phyloP scores from a whole-genome alignment of 2,888 invertebrate genomes.

The Philhelius pedissequus region DNA sequence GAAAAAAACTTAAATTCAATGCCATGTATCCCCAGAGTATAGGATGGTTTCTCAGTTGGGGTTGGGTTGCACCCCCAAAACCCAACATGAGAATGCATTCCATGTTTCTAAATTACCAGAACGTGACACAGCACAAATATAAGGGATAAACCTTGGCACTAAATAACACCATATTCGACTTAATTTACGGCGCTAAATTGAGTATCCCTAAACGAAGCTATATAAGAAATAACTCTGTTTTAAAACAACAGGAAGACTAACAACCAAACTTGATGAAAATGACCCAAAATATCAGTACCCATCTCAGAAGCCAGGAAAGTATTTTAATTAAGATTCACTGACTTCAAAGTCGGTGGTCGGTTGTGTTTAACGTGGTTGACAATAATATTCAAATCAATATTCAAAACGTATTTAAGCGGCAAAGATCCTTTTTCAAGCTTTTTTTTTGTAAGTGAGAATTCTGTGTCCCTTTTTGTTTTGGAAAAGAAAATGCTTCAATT shows the following conservation, averaged over 20 bases:
- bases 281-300: not conserved
- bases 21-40: not conserved
- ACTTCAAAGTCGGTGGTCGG: conserved; percentile 33
- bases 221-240: not conserved
- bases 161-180: conserved; percentile 20
- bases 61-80: not conserved
- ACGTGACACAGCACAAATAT: conserved; percentile 55
- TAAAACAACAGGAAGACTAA: not conserved
- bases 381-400: conserved; percentile 55
- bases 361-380: conserved; percentile 2
- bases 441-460: too few species aligned
- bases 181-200: conserved; percentile 14
- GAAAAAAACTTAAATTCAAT: not conserved
- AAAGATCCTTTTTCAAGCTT: conserved; percentile 22
- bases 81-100: conserved; percentile 1
- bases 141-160: conserved; percentile 27
- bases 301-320: not conserved
- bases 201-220: conserved; percentile 3
- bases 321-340: conserved; percentile 37
- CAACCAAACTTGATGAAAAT: not conserved
- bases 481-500: conserved; percentile 31
- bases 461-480: not conserved
- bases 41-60: not conserved
- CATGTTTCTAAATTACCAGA: conserved; percentile 41
- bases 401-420: conserved; percentile 52